Evolutionary conservation across 1,140 invertebrate species (phyloP), one percentile per base, ranked within the genome.

Genomic region (Dreissena polymorpha): DNA sequence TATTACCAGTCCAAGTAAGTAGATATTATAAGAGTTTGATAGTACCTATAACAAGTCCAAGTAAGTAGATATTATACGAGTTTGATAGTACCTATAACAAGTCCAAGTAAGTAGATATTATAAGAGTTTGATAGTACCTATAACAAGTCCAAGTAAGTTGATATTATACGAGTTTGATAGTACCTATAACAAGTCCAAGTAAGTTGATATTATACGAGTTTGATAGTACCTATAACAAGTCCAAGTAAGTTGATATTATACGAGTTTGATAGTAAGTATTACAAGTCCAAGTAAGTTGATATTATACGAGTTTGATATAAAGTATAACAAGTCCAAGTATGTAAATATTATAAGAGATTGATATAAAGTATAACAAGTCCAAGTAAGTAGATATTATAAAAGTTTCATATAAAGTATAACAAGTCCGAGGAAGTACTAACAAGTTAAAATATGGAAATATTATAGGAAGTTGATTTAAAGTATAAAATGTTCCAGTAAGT

Each of bases 91-190:
- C n/a, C n/a, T n/a, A n/a, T n/a, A n/a, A n/a, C n/a, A n/a, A n/a
- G n/a, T n/a, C n/a, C n/a, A n/a, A n/a, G n/a, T n/a, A n/a, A n/a
- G n/a, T n/a, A n/a, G n/a, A n/a, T n/a, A n/a, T n/a, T n/a, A n/a
- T n/a, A n/a, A n/a, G n/a, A n/a, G n/a, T n/a, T n/a, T n/a, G n/a
- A n/a, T n/a, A n/a, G n/a, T n/a, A n/a, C n/a, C n/a, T 99, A 99
- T 94, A 99, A 99, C 93, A 99, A 99, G 94, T 98, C 97, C 88
- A 99, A 98, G 95, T 97, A 92, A 94, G 95, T 94, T 53, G n/a
- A 10, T 69, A 25, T 55, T 55, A 12, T n/a, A n/a, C n/a, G n/a
- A 57, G 12, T n/a, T 13, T 57, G 55, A 57, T 13, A 13, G 12
- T 57, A n/a, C 12, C n/a, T 57, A n/a, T 57, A 13, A 57, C n/a